Percentiles rank a stretch among this genome's conserved stretches.
Evolutionary conservation across 2,888 invertebrate genomes (phyloP).

Genomic region (Nipponacmea schrenckii): DNA sequence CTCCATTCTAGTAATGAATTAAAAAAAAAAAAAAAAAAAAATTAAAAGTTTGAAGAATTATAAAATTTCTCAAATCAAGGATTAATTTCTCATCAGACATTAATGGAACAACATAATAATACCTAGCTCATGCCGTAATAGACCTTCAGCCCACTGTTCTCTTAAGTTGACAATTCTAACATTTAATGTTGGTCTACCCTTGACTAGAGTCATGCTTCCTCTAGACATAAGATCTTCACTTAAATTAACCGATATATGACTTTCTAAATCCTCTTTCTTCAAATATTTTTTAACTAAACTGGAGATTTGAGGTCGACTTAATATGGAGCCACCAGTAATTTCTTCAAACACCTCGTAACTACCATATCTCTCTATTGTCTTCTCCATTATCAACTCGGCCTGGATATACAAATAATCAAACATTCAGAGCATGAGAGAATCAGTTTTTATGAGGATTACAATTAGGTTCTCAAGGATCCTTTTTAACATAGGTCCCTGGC

Average conservation of each 20-base stretch:
- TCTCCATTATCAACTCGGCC: constrained; percentile 61
- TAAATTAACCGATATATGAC: constrained; percentile 49
- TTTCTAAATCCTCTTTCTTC: constrained; percentile 48
- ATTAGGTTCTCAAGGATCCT: neutral
- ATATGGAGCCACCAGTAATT: constrained; percentile 53
- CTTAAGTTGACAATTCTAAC: constrained; percentile 56
- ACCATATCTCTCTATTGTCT: constrained; percentile 53
- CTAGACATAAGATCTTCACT: constrained; percentile 58
- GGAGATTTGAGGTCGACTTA: constrained; percentile 49
- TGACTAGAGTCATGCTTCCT: constrained; percentile 59
- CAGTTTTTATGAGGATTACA: neutral
- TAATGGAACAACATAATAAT: no score
- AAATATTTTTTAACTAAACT: constrained; percentile 46
- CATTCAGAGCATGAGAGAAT: constrained; percentile 14
- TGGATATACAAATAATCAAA: constrained; percentile 27
- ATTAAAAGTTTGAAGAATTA: no score
- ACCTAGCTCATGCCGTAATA: constrained; percentile 64
- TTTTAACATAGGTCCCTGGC: no score
- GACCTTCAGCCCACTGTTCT: constrained; percentile 60
- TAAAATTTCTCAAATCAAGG: no score
- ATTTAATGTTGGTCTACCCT: constrained; percentile 58
- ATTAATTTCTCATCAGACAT: no score
- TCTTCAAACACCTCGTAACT: constrained; percentile 60
- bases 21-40: no score
- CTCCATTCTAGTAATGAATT: no score